A percentile compares a stretch with the other conserved stretches of the same genome.
phyloP scores from a whole-genome alignment of 2,797 vertebrate genomes.

The Trachops cirrhosus region DNA sequence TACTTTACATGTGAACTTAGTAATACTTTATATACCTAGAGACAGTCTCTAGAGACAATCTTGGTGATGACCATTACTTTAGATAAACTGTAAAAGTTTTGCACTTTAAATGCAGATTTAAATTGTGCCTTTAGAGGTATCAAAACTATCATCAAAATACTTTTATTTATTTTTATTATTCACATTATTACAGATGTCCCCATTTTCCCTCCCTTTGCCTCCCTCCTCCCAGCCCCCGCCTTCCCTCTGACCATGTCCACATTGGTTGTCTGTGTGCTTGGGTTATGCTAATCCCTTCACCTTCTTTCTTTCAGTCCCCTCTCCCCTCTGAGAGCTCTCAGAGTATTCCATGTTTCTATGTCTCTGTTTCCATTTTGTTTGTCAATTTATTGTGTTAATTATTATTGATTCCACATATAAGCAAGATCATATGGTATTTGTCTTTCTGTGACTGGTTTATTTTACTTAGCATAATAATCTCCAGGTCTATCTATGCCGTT shows the following conservation, averaged over 20 bases:
- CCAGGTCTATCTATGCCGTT: neutral
- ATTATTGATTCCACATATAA: neutral
- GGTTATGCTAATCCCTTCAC: neutral
- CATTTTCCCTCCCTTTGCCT: neutral
- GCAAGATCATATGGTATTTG: neutral
- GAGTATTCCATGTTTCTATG: neutral
- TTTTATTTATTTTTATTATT: neutral
- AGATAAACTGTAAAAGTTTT: neutral
- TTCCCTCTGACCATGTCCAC: neutral
- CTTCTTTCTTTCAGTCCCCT: neutral
- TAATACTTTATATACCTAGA: neutral
- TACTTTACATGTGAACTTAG: neutral
- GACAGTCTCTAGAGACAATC: neutral
- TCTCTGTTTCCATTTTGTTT: neutral
- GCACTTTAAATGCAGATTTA: conserved; percentile 33
- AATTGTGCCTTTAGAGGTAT: neutral
- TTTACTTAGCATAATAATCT: neutral
- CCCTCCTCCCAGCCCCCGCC: neutral
- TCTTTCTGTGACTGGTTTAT: neutral
- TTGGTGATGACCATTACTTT: neutral
- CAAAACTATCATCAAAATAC: conserved; percentile 21
- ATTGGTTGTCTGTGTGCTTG: neutral
- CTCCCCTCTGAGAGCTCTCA: neutral
- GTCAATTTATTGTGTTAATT: neutral
- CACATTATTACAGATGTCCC: neutral